A percentile compares a stretch with the other conserved stretches of the same genome.
phyloP scores from a whole-genome alignment of 1,140 invertebrate genomes.

The Chionoecetes opilio region DNA sequence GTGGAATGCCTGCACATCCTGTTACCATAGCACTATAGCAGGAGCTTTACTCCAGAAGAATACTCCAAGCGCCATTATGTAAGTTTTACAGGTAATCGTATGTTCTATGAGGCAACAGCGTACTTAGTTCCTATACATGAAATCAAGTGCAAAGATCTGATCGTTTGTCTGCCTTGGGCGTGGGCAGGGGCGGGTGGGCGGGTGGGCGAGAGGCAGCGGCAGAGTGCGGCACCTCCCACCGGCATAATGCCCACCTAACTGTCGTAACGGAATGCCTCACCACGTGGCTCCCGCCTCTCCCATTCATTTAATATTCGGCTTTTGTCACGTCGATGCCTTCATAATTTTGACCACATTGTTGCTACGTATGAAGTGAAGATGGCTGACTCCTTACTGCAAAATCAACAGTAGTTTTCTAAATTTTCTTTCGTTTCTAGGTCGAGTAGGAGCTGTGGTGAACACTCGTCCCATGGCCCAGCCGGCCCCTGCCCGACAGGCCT shows the following conservation, averaged over 20 bases:
- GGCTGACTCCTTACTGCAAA: not conserved
- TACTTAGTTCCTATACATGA: not conserved
- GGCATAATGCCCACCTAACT: constrained; percentile 55
- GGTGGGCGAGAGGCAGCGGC: not conserved
- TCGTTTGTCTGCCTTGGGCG: too few relatives aligned
- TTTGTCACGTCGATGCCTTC: not conserved
- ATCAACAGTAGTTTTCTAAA: not conserved
- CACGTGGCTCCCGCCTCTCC: not conserved
- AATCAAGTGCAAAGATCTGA: not conserved
- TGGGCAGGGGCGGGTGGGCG: not conserved
- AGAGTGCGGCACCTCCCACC: constrained; percentile 42
- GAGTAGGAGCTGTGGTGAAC: not conserved
- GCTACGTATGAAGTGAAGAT: not conserved
- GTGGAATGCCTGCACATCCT: not conserved
- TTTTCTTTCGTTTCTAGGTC: not conserved
- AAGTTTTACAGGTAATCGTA: not conserved
- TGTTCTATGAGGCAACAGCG: not conserved
- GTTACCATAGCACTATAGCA: not conserved
- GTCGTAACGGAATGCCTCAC: constrained; percentile 49
- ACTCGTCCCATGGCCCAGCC: not conserved
- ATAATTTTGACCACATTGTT: not conserved
- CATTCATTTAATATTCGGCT: not conserved
- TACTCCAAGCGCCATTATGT: not conserved
- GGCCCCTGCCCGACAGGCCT: not conserved
- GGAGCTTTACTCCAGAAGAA: not conserved